A percentile compares a stretch with the other conserved stretches of the same genome.
Evolutionary conservation across 2,888 invertebrate genomes (phyloP).

Genomic region (Ectemnius cavifrons): DNA sequence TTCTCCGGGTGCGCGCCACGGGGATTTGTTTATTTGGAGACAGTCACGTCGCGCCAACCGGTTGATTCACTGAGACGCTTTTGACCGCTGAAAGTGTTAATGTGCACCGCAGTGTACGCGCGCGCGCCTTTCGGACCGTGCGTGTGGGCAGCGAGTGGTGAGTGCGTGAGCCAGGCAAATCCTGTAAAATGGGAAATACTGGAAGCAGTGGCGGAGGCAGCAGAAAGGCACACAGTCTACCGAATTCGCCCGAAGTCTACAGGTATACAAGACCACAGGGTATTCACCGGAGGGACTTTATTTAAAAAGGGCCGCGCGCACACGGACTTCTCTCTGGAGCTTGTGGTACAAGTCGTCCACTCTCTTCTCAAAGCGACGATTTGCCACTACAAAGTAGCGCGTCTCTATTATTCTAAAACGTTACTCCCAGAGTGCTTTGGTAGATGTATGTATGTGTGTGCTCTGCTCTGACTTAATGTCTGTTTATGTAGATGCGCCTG

Average conservation of each 20-base stretch:
- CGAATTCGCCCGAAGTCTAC: conserved; percentile 88
- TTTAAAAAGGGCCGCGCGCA: too few species aligned
- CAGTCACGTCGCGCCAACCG: conserved; percentile 43
- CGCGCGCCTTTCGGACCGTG: conserved; percentile 29
- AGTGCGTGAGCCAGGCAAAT: conserved; percentile 4
- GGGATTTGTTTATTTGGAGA: conserved; percentile 44
- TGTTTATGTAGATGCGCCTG: too few species aligned
- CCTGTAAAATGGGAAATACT: conserved; percentile 71
- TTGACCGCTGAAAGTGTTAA: conserved; percentile 48
- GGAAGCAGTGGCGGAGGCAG: conserved; percentile 78
- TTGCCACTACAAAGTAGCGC: too few species aligned
- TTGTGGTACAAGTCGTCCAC: not conserved
- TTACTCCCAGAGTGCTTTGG: too few species aligned
- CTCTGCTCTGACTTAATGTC: too few species aligned
- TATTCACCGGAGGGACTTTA: too few species aligned
- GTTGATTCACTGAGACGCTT: conserved; percentile 52
- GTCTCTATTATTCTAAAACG: too few species aligned
- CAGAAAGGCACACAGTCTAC: conserved; percentile 85
- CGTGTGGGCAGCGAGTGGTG: not conserved
- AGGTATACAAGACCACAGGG: conserved; percentile 79
- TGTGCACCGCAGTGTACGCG: conserved; percentile 16
- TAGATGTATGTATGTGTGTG: too few species aligned
- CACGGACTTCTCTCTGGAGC: too few species aligned
- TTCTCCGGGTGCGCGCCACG: too few species aligned
- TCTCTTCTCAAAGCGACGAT: too few species aligned